Evolutionary conservation across 2,888 invertebrate species (phyloP).

Genomic region (Parascotia fuliginaria): DNA sequence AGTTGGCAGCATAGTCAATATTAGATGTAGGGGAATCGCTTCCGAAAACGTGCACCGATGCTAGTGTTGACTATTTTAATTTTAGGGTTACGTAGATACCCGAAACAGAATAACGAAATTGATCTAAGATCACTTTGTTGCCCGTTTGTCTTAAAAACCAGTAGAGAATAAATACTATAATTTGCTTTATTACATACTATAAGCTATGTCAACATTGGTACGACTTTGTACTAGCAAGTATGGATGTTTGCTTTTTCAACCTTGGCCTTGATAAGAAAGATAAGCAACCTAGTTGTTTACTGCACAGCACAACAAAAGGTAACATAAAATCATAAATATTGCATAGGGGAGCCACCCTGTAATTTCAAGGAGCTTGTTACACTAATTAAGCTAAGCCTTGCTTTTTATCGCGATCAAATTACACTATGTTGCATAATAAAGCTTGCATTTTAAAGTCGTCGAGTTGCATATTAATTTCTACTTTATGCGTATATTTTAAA

Average conservation of each 20-base stretch:
- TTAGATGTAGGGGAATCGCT: no score
- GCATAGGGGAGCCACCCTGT: constrained; percentile 43
- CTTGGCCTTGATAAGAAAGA: constrained; percentile 36
- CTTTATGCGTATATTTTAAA: constrained; percentile 3
- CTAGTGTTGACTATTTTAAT: no score
- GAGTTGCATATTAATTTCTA: constrained; percentile 34
- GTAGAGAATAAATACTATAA: no score
- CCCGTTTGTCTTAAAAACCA: no score
- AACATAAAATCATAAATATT: constrained; percentile 49
- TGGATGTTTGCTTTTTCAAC: no score
- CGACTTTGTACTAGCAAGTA: no score
- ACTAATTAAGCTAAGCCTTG: constrained; percentile 54
- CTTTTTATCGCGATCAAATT: constrained; percentile 55
- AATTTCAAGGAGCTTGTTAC: constrained; percentile 53
- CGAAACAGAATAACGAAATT: no score
- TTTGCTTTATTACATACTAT: no score
- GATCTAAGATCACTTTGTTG: no score
- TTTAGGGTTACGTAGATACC: no score
- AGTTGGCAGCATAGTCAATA: not conserved
- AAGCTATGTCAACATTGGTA: no score
- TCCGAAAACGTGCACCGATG: no score
- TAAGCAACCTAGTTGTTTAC: constrained; percentile 50
- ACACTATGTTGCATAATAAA: constrained; percentile 53
- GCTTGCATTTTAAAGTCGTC: constrained; percentile 50
- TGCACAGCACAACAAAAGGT: constrained; percentile 17